Evolutionary conservation across 2,888 invertebrate genomes (phyloP), one percentile per base, ranked within the genome.

Genomic region (Andrena bucephala): DNA sequence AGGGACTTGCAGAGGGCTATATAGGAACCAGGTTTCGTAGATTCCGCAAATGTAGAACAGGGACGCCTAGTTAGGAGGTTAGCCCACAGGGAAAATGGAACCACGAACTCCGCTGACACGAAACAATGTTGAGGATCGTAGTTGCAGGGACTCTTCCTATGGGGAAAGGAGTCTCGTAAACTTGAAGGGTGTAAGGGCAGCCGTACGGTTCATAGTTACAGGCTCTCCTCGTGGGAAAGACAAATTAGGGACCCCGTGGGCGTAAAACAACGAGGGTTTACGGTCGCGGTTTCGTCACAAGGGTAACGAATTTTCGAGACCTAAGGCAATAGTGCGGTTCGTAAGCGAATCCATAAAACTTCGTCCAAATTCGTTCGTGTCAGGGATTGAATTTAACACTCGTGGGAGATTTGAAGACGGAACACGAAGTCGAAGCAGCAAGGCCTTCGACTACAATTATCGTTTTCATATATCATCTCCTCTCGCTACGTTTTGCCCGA

Each of bases 181-280:
- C 69, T 79, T 13, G 24, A 13, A 5, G 27, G 29, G 54, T 65
- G n/a, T 16, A 50, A 70, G 62, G 59, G 50, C 29, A 76, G 29
- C 62, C 13, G n/a, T 54, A 65, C 13, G 16, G 24, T 65, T 72
- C 36, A 57, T 67, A 10, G 67, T 42, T 29, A 20, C 54, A 8
- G 31, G 29, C 27, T 75, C 33, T 60, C 4, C 76, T 60, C 77
- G 24, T n/a, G 76, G 66, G 76, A 67, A 52, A 60, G 67, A 42
- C 42, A 69, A 77, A 69, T 50, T 77, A 36, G 29, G 72, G 10
- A 27, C 27, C 0, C 48, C 31, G n/a, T 10, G 77, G 54, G 29
- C 62, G 77, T 60, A 31, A 13, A 54, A 75, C 52, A n/a, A 16
- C 77, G 31, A 31, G n/a, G 74, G 10, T 68, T 69, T 54, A 65